Evolutionary conservation across 2,113 vertebrate species (phyloP).

Genomic region (Hemiprocne comata): DNA sequence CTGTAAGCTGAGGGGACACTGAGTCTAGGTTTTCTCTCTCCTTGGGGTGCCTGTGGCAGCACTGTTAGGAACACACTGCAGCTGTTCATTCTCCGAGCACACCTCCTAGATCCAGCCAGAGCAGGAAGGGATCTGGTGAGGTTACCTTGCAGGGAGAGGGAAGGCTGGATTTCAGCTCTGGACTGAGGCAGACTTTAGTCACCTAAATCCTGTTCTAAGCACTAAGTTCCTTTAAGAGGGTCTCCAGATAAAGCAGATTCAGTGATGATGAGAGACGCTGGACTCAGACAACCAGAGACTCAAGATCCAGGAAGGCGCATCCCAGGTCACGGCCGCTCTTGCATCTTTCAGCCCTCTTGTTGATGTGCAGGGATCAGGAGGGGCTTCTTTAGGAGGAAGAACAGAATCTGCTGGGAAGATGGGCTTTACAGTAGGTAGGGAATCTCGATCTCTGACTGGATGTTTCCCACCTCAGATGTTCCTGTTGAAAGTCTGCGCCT

Average conservation of each 20-base stretch:
- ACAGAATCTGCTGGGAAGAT: neutral
- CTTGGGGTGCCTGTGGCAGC: neutral
- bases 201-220: neutral
- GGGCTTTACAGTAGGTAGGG: neutral
- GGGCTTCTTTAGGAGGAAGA: neutral
- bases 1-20: fast-evolving
- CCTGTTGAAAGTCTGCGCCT: constrained; percentile 92
- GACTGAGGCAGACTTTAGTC: neutral
- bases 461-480: constrained; percentile 74
- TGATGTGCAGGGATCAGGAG: neutral
- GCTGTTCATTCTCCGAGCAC: neutral
- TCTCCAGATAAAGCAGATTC: neutral
- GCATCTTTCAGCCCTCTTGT: neutral
- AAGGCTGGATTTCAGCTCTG: neutral
- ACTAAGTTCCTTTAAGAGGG: neutral
- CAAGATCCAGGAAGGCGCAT: fast-evolving
- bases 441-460: neutral
- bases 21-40: neutral
- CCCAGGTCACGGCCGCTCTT: fast-evolving
- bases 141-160: neutral
- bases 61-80: neutral
- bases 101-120: neutral
- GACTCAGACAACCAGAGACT: neutral
- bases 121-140: neutral
- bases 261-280: neutral